Base-by-base conservation (phyloP, 2,888 invertebrate species). In the Bimastos eiseni region DNA sequence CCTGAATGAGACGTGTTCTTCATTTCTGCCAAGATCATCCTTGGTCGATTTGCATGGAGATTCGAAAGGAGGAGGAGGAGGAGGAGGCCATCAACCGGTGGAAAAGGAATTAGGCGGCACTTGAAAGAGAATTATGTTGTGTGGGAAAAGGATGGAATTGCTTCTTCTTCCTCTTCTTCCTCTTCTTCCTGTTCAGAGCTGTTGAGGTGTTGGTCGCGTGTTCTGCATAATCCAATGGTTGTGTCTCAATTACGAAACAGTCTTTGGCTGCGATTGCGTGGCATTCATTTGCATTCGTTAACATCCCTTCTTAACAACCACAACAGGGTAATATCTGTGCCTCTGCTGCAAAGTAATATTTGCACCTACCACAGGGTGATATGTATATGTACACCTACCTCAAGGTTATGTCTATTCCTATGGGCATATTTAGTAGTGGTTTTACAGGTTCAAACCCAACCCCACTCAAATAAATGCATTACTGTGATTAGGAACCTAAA, bases 11-110 rank as follows among this genome's bases (percentile, higher is more conserved):
- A 70, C 70, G 13, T 70, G 70, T 70, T n/a, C 11, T 30, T 70
- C 70, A n/a, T 70, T 70, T 70, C 70, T 70, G 70, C 70, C 70
- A n/a, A 70, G 70, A 70, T 70, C 70, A 70, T 70, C 70, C 70
- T 70, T 70, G 30, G 70, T 70, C 70, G n/a, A 70, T 70, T 70
- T 70, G 70, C 70, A 70, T 70, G 70, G 70, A 70, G n/a, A 70
- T 70, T 70, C n/a, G 30, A n/a, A n/a, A 70, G 70, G 70, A 41
- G 41, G 8, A 41, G 41, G 8, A 41, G 41, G 8, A 41, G 41
- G 8, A n/a, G n/a, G n/a, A n/a, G n/a, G n/a, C n/a, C n/a, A n/a
- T n/a, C 49, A 49, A 24, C 49, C 49, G 70, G 70, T 70, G 70
- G 70, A 70, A 70, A 70, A 70, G 70, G 70, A 70, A 70, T 70